Evolutionary conservation across 1,140 invertebrate species (phyloP).

Genomic region (Drosophila guanche): DNA sequence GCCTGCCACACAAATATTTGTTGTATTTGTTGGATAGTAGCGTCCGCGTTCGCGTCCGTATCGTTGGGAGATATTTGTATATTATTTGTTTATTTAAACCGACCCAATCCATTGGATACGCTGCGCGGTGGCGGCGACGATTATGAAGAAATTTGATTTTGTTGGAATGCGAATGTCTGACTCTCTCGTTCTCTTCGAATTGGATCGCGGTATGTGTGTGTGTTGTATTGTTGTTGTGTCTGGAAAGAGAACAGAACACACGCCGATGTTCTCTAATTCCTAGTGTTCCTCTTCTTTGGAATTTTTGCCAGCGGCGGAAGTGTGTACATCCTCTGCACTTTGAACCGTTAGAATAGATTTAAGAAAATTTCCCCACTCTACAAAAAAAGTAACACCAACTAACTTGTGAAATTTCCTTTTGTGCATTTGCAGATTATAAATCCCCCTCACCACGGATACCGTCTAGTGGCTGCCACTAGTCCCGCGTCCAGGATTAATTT

Average conservation of each 20-base stretch:
- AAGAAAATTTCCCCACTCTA: too few relatives aligned
- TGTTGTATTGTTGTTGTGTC: slow-evolving; percentile 8
- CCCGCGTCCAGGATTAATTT: slow-evolving; percentile 5
- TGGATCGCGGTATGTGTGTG: slow-evolving; percentile 35
- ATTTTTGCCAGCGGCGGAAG: slow-evolving; percentile 65
- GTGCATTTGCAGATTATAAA: slow-evolving; percentile 31
- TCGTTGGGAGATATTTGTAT: slow-evolving; percentile 36
- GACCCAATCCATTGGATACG: slow-evolving; percentile 35
- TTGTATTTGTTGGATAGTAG: slow-evolving; percentile 43
- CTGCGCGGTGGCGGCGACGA: slow-evolving; percentile 44
- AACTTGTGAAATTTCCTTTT: too few relatives aligned
- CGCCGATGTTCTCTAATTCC: too few relatives aligned
- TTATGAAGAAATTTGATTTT: slow-evolving; percentile 79
- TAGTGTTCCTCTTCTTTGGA: too few relatives aligned
- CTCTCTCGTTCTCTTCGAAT: slow-evolving; percentile 29
- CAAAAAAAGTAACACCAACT: too few relatives aligned
- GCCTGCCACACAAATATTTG: slow-evolving; percentile 19
- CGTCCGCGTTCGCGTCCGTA: slow-evolving; percentile 21
- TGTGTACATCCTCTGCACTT: slow-evolving; percentile 57
- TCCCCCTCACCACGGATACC: too few relatives aligned
- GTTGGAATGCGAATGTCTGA: slow-evolving; percentile 74
- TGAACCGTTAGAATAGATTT: too few relatives aligned
- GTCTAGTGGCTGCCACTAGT: slow-evolving; percentile 50
- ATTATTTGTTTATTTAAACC: slow-evolving; percentile 55
- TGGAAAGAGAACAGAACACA: slow-evolving; percentile 12